phyloP scores from a whole-genome alignment of 2,113 vertebrate genomes.

The Pomatorhinus ruficollis region DNA sequence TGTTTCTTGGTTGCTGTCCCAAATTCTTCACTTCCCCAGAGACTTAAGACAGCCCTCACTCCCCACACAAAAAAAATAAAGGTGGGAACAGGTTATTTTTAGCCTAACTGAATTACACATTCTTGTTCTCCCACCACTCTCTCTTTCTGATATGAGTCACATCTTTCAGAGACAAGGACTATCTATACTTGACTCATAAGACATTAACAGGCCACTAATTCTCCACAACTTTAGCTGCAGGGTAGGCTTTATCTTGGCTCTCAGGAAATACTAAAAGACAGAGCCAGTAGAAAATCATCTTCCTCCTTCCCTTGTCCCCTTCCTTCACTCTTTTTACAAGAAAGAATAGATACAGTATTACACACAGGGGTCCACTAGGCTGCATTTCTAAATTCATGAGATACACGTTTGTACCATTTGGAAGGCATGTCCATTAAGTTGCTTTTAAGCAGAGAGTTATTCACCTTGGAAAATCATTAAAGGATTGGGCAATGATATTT shows the following conservation, averaged over 20 bases:
- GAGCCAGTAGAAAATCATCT: neutral
- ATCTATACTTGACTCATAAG: neutral
- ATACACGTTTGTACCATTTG: neutral
- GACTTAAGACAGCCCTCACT: neutral
- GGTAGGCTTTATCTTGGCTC: neutral
- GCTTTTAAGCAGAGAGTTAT: neutral
- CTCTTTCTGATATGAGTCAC: constrained; percentile 39
- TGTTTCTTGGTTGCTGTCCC: neutral
- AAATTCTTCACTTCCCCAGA: neutral
- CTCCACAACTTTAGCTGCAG: neutral
- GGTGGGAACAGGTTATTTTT: constrained; percentile 36
- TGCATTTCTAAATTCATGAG: neutral
- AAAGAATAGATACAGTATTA: neutral
- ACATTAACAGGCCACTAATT: neutral
- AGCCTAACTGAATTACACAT: constrained; percentile 6
- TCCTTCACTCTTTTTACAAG: neutral
- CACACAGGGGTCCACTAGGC: neutral
- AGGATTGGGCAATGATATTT: neutral
- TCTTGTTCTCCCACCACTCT: constrained; percentile 19
- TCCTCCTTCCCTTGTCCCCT: neutral
- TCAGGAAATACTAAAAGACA: neutral
- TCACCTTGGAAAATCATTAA: neutral
- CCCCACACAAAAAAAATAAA: neutral
- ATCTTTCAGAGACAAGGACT: neutral
- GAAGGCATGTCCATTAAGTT: neutral